A percentile compares a stretch with the other conserved stretches of the same genome.
Evolutionary conservation across 1,140 invertebrate genomes (phyloP).

Genomic region (Sycophila sp.): DNA sequence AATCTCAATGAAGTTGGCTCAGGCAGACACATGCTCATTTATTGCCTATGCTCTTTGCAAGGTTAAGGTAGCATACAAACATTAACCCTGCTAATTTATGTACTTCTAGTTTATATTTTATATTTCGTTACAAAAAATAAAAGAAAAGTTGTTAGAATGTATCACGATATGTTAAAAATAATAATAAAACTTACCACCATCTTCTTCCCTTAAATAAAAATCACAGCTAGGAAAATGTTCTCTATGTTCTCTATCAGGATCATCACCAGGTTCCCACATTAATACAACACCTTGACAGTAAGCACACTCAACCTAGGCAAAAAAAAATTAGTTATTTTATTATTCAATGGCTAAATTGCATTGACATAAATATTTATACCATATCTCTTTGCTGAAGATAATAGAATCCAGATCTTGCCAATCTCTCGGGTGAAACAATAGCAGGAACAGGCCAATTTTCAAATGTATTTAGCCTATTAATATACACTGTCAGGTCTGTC

Average conservation of each 20-base stretch:
- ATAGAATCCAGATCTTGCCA: slow-evolving; percentile 87
- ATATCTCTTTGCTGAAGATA: slow-evolving; percentile 71
- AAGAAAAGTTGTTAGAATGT: not conserved
- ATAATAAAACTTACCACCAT: slow-evolving; percentile 37
- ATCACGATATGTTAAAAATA: slow-evolving; percentile 13
- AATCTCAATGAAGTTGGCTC: slow-evolving; percentile 30
- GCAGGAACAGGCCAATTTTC: slow-evolving; percentile 71
- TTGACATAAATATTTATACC: slow-evolving; percentile 55
- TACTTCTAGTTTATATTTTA: too few relatives aligned
- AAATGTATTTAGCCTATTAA: slow-evolving; percentile 70
- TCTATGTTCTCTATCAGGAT: slow-evolving; percentile 80
- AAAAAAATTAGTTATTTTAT: not conserved
- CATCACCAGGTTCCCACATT: slow-evolving; percentile 78
- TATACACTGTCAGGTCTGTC: slow-evolving; percentile 7
- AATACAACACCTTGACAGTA: slow-evolving; percentile 80
- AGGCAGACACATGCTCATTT: not conserved
- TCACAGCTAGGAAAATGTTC: slow-evolving; percentile 77
- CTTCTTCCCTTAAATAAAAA: slow-evolving; percentile 64
- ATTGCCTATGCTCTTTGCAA: slow-evolving; percentile 8
- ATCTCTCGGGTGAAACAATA: slow-evolving; percentile 72
- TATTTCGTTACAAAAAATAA: not conserved
- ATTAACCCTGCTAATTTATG: slow-evolving; percentile 3
- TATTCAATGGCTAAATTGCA: too few relatives aligned
- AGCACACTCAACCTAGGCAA: slow-evolving; percentile 81
- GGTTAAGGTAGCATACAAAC: slow-evolving; percentile 18